Percentiles rank a stretch among this genome's conserved stretches.
Conservation (phyloP, 2,113 vertebrate species). For the Sigmodon hispidus region DNA sequence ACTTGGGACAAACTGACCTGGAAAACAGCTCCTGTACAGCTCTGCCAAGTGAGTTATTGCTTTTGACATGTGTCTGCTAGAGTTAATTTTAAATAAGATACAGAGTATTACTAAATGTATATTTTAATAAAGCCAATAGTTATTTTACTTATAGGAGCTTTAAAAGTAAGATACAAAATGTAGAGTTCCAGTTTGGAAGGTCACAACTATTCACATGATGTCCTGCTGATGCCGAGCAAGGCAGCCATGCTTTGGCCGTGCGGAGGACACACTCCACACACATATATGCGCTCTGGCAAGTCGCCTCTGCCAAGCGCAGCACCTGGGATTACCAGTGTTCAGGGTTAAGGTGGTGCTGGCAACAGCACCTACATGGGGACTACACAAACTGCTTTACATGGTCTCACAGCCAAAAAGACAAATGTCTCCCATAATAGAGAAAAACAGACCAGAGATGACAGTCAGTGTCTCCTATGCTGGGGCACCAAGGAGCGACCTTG, state of each 20-base stretch:
- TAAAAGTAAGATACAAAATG: slow-evolving; percentile 91
- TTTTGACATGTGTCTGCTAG: not conserved
- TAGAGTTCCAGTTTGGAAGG: slow-evolving; percentile 90
- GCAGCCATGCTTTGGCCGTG: slow-evolving; percentile 71
- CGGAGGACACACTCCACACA: slow-evolving; percentile 56
- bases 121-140: slow-evolving; percentile 92
- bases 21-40: not conserved
- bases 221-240: slow-evolving; percentile 84
- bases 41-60: slow-evolving; percentile 47
- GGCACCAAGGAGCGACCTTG: slow-evolving; percentile 58
- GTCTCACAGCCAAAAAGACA: slow-evolving; percentile 73
- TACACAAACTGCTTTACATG: slow-evolving; percentile 72
- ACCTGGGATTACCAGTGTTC: slow-evolving; percentile 86
- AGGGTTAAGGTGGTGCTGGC: slow-evolving; percentile 84
- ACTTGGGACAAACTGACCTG: not conserved
- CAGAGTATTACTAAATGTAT: slow-evolving; percentile 88
- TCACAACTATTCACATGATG: slow-evolving; percentile 86
- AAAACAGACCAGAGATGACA: slow-evolving; percentile 79
- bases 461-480: slow-evolving; percentile 80
- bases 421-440: slow-evolving; percentile 75
- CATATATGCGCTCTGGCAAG: slow-evolving; percentile 79
- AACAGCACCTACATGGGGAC: slow-evolving; percentile 86
- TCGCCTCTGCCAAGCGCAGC: slow-evolving; percentile 85
- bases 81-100: slow-evolving; percentile 81
- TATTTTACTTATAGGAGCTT: slow-evolving; percentile 91